These are phyloP conservation scores for Pseudococcus viburni DNA, from an alignment of 2,888 invertebrate species.

Conservation along the genomic window DNA sequence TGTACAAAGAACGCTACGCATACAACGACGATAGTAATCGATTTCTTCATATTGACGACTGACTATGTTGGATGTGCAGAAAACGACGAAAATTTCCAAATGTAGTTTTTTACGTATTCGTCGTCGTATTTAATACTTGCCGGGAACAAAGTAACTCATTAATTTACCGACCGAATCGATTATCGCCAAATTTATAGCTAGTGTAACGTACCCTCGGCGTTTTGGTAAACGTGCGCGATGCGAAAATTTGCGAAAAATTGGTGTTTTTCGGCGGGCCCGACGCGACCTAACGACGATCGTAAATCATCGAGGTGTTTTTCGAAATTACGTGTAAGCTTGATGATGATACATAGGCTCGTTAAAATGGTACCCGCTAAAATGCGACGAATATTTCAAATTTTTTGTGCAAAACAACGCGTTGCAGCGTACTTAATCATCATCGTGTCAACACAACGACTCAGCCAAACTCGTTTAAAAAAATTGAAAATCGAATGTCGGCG, in stretches of 20 bases:
- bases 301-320: constrained; percentile 42
- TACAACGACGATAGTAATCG: background rate
- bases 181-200: constrained; percentile 44
- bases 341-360: constrained; percentile 45
- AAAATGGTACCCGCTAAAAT: background rate
- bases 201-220: background rate
- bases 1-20: constrained; percentile 34
- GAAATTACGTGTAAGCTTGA: constrained; percentile 42
- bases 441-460: background rate
- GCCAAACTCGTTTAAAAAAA: constrained; percentile 15
- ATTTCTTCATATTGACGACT: constrained; percentile 38
- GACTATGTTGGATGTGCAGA: background rate
- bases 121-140: constrained; percentile 17
- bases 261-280: background rate
- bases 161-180: constrained; percentile 36
- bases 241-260: constrained; percentile 51
- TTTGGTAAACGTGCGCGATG: background rate
- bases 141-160: constrained; percentile 12
- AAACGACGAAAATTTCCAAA: constrained; percentile 3
- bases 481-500: constrained; percentile 2
- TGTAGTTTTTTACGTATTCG: background rate
- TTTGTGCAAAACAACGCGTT: constrained; percentile 1
- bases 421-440: background rate
- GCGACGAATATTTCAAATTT: constrained; percentile 33
- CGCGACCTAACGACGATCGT: background rate